phyloP scores from a whole-genome alignment of 2,797 vertebrate species.

The Pogoniulus pusillus region DNA sequence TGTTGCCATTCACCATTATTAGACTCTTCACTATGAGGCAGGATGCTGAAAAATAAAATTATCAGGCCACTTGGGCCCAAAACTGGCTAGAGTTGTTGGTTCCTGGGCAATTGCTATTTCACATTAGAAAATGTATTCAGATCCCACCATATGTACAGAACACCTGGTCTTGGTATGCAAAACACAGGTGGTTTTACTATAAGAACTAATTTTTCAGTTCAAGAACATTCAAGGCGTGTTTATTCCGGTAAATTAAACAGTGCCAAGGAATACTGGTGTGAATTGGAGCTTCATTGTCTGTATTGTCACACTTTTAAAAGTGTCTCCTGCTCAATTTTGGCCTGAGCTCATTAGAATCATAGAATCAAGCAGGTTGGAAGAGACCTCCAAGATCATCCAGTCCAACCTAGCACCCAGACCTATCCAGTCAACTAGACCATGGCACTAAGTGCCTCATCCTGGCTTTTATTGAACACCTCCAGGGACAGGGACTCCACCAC shows the following conservation, averaged over 20 bases:
- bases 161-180: not conserved
- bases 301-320: not conserved
- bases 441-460: too few relatives aligned
- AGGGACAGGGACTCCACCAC: too few relatives aligned
- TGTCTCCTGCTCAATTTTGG: not conserved
- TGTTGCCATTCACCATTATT: not conserved
- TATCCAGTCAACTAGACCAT: too few relatives aligned
- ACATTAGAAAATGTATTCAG: not conserved
- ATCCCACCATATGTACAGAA: not conserved
- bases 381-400: too few relatives aligned
- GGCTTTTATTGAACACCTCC: too few relatives aligned
- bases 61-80: not conserved
- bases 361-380: too few relatives aligned
- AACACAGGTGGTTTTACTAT: not conserved
- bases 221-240: not conserved
- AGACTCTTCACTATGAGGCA: not conserved
- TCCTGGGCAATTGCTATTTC: not conserved
- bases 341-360: not conserved
- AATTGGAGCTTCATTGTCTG: not conserved
- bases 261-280: not conserved
- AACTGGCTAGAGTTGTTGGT: not conserved
- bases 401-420: too few relatives aligned
- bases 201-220: not conserved
- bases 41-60: not conserved
- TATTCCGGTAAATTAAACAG: not conserved